These are phyloP conservation scores for Drosophila nebulosa DNA, from an alignment of 1,140 invertebrate species.

Conservation along the genomic window DNA sequence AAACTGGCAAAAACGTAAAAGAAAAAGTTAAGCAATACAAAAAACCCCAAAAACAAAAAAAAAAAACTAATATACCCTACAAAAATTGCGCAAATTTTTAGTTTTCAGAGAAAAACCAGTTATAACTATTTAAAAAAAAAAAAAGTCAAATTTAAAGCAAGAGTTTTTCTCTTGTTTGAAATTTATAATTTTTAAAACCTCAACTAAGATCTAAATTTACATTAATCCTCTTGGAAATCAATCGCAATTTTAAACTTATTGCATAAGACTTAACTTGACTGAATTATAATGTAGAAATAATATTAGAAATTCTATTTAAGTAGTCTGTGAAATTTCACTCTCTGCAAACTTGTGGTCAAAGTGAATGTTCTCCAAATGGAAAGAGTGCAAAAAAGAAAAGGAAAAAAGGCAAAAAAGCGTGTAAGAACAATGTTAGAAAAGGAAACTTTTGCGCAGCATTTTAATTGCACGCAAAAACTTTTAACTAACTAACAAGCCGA, in stretches of 20 bases:
- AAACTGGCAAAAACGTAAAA: conserved; percentile 62
- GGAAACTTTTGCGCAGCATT: conserved; percentile 76
- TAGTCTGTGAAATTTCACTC: neutral
- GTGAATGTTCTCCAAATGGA: neutral
- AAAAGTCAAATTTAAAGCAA: too few species aligned
- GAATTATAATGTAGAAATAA: conserved; percentile 12
- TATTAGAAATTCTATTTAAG: neutral
- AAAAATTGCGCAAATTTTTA: too few species aligned
- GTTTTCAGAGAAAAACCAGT: too few species aligned
- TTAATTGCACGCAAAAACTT: conserved; percentile 77
- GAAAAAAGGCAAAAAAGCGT: conserved; percentile 56
- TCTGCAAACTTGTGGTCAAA: neutral
- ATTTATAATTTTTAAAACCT: too few species aligned
- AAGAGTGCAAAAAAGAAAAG: neutral
- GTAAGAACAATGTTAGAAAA: conserved; percentile 67
- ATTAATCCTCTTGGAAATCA: too few species aligned
- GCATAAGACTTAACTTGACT: too few species aligned
- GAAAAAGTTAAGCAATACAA: neutral
- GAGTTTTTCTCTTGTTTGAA: too few species aligned
- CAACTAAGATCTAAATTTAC: too few species aligned
- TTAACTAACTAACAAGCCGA: conserved; percentile 77
- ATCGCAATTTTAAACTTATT: too few species aligned
- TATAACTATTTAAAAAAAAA: too few species aligned
- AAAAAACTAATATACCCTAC: conserved; percentile 27
- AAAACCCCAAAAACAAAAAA: neutral